These are phyloP conservation scores for Acanthurus lineatus DNA, from an alignment of 2,797 vertebrate genomes.

Conservation along the genomic window DNA sequence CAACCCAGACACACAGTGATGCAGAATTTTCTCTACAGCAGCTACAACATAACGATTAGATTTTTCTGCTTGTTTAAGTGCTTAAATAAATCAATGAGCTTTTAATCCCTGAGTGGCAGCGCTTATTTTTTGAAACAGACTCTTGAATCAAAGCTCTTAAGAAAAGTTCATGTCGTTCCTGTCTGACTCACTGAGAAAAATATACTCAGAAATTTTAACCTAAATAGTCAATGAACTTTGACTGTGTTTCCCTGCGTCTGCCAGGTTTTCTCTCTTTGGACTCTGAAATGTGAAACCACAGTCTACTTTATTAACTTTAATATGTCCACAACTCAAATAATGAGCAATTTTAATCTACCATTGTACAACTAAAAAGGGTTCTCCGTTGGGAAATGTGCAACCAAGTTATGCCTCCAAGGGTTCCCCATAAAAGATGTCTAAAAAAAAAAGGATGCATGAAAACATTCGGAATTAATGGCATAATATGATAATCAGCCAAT, in stretches of 20 bases:
- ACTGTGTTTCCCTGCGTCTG: background rate
- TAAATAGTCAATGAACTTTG: slow-evolving; percentile 10
- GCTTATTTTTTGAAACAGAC: slow-evolving; percentile 13
- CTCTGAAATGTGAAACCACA: background rate
- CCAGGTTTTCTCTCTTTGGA: background rate
- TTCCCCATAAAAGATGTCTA: background rate
- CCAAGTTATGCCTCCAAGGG: background rate
- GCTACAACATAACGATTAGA: background rate
- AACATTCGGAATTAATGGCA: slow-evolving; percentile 10
- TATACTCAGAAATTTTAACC: background rate
- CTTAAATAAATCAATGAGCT: slow-evolving; percentile 13
- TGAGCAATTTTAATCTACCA: slow-evolving; percentile 21
- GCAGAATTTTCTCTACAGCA: background rate
- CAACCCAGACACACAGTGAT: background rate
- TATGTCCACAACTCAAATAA: slow-evolving; percentile 19
- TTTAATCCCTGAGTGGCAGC: slow-evolving; percentile 9
- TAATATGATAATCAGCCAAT: slow-evolving; percentile 12
- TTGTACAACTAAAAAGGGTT: background rate
- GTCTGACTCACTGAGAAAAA: slow-evolving; percentile 11
- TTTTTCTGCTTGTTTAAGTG: slow-evolving; percentile 24
- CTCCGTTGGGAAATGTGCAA: background rate
- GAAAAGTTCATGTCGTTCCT: background rate
- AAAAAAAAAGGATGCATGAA: background rate
- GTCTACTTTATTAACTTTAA: background rate
- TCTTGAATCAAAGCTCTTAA: slow-evolving; percentile 11